Evolutionary conservation across 2,888 invertebrate species (phyloP), one percentile per base, ranked within the genome.

Genomic region (Oeneis ivallda): DNA sequence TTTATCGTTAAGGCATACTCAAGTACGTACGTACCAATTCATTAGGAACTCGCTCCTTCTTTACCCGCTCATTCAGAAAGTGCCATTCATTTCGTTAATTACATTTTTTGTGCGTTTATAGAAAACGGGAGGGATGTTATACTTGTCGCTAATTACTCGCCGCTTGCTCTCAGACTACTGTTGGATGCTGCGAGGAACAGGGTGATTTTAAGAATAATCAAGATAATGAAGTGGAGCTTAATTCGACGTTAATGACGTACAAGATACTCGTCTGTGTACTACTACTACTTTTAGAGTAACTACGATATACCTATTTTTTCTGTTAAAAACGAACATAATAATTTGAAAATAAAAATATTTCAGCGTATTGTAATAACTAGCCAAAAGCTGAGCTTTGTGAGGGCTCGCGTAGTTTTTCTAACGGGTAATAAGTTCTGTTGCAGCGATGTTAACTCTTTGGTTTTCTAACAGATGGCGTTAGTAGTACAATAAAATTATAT

Each of bases 101-200:
- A 67, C 67, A 67, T 70, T 70, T 69, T 70, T 70, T 64, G 65
- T 65, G 62, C 69, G 67, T 68, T 70, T 67, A 61, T 67, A 62
- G 52, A 61, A 65, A 61, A 52, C 56, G 53, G 59, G 62, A 56
- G 59, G 65, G 62, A 65, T 67, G 62, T 69, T 62, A 65, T 63
- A 67, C 69, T 69, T 67, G 69, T 69, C 67, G 65, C 69, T 69
- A 69, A 69, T 69, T 62, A 69, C 69, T 69, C 65, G 62, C 65
- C 43, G 49, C 65, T 49, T 41, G 52, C 65, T 65, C 10, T 5
- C 39, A 11, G 61, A 57, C 59, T 50, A 50, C 13, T 15, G n/a
- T 8, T 41, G 56, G 17, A 15, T 57, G 41, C 43, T 10, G 26
- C 32, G 32, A 9, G 58, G 15, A 26, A 10, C 15, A 47, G 32